Percentiles rank a stretch among this genome's conserved stretches.
Conservation (phyloP, 1,140 invertebrate species). For the Helicoverpa armigera region DNA sequence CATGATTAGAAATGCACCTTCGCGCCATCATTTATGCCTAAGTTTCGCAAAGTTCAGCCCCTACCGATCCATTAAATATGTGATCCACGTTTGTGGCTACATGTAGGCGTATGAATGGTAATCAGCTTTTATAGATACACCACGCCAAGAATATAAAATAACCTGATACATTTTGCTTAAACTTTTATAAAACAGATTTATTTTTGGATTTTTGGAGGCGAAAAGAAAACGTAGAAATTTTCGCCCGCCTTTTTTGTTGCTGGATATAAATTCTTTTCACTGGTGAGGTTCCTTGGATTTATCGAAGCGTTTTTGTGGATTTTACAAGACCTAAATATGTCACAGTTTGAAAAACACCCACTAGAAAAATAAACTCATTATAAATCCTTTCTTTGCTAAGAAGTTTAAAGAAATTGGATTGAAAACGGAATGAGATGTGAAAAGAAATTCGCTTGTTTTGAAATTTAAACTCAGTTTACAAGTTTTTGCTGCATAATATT, state of each 20-base stretch:
- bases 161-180: slow-evolving; percentile 12
- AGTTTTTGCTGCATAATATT: too few relatives aligned
- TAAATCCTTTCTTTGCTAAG: too few relatives aligned
- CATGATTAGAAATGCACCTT: background rate
- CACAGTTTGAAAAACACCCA: too few relatives aligned
- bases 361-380: too few relatives aligned
- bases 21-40: background rate
- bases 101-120: slow-evolving; percentile 29
- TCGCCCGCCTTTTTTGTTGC: background rate
- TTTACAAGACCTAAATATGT: background rate
- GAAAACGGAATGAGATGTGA: too few relatives aligned
- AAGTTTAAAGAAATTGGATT: too few relatives aligned
- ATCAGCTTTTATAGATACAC: slow-evolving; percentile 35
- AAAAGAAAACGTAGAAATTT: slow-evolving; percentile 10
- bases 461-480: too few relatives aligned
- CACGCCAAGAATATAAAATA: slow-evolving; percentile 30
- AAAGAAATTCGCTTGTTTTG: too few relatives aligned
- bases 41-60: slow-evolving; percentile 6
- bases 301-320: background rate
- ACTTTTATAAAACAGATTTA: slow-evolving; percentile 25
- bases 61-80: slow-evolving; percentile 22
- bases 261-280: background rate
- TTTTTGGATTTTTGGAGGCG: background rate
- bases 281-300: background rate
- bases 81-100: slow-evolving; percentile 18